Base-by-base conservation (phyloP, 2,113 vertebrate species). In the Oreochromis niloticus region DNA sequence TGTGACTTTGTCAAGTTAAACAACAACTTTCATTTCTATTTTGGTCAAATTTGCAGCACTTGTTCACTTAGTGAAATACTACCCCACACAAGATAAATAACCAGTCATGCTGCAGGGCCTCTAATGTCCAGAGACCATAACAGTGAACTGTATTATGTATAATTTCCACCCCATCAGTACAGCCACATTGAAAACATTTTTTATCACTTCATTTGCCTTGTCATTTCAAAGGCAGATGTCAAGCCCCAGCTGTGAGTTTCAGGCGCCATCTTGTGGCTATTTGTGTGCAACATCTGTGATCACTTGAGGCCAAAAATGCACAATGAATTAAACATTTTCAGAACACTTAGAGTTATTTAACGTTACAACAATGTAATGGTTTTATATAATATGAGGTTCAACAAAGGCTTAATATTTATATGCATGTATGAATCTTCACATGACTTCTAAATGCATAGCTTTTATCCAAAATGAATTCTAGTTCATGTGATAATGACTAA, bases 231-330 rank as follows among this genome's bases (percentile, higher is more conserved):
- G 82, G 68, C 43, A 80, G 22, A 83, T 13, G 57, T 84, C 36
- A 73, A 27, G 30, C 32, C n/a, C 24, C 89, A 92, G 81, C 30
- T 2, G 84, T 92, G 82, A 89, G 89, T 78, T 89, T 80, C 34
- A 88, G 48, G 89, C 93, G 92, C 95, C 95, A 96, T 95, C 95
- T 94, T 88, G 95, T 95, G 95, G 95, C 57, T 12, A 2, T 9
- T 1, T 3, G 17, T 7, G 54, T 1, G 6, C 61, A 85, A 17
- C 81, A 82, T 34, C 52, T 36, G 24, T 14, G 48, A 19, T 80
- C n/a, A 11, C 41, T 14, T 9, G 11, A 46, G 32, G 54, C 7
- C 9, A 2, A 80, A 81, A 46, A 48, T 34, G 11, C 24, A 22
- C 34, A 13, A 87, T 56, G 17, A 90, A 50, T 50, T 80, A 6